Evolutionary conservation across 1,140 invertebrate genomes (phyloP).

Genomic region (Drosophila varians): DNA sequence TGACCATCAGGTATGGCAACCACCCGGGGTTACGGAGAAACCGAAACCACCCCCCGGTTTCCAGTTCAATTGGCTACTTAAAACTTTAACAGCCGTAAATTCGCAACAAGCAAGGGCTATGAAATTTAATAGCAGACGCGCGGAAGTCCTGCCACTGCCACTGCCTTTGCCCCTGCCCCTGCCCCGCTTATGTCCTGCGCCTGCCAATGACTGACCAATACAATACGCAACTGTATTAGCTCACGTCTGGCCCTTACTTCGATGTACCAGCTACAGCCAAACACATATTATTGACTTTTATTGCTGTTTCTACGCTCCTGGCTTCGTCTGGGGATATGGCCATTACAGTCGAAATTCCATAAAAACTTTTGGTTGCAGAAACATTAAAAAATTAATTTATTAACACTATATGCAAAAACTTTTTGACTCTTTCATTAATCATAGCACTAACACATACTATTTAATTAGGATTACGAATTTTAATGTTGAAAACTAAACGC

Average conservation of each 20-base stretch:
- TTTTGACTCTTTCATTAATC: too few relatives aligned
- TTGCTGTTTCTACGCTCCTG: slow-evolving; percentile 32
- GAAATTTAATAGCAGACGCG: slow-evolving; percentile 73
- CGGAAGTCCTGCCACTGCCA: slow-evolving; percentile 6
- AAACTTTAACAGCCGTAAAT: slow-evolving; percentile 75
- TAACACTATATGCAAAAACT: too few relatives aligned
- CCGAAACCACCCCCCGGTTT: slow-evolving; percentile 7
- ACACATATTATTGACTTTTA: slow-evolving; percentile 79
- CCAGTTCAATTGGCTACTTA: slow-evolving; percentile 63
- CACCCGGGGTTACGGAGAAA: too few relatives aligned
- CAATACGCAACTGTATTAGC: slow-evolving; percentile 76
- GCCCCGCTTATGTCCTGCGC: slow-evolving; percentile 1
- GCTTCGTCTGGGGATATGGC: not conserved
- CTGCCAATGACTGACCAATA: slow-evolving; percentile 35
- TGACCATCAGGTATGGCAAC: slow-evolving; percentile 33
- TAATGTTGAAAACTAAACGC: too few relatives aligned
- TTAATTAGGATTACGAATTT: too few relatives aligned
- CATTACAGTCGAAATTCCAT: slow-evolving; percentile 4
- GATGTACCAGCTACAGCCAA: slow-evolving; percentile 25
- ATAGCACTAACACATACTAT: too few relatives aligned
- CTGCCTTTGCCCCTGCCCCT: not conserved
- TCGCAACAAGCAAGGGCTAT: slow-evolving; percentile 71
- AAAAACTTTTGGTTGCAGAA: not conserved
- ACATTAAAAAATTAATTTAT: not conserved
- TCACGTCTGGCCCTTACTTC: slow-evolving; percentile 40